Evolutionary conservation across 2,113 vertebrate genomes (phyloP), one percentile per base, ranked within the genome.

Genomic region (Nibea coibor): DNA sequence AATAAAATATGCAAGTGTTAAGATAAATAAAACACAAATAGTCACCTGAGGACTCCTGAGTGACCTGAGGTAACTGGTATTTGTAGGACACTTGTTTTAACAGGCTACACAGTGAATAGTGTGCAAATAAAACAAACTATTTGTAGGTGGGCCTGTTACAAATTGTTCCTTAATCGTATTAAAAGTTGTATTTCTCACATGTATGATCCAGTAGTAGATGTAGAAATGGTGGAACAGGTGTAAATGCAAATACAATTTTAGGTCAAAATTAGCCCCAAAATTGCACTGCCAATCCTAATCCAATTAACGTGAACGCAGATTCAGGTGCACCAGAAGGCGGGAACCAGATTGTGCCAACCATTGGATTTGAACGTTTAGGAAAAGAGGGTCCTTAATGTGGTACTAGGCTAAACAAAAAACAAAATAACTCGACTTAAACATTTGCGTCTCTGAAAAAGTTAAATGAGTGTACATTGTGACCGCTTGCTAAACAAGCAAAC

Each of bases 381-480:
- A 43, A 43, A 43, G 12, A 43, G 42, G 42, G 11, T 2, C 39
- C 24, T 28, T 4, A 4, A 42, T 42, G 58, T 64, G 19, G 22
- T 54, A n/a, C 26, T 19, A 43, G 48, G 10, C 28, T 76, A 28
- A 61, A 61, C 9, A 35, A 63, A 68, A 35, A 61, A 62, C 5
- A 24, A 70, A 68, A 57, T 24, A 16, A 42, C 31, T 39, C 19
- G 3, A 48, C 22, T 31, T 53, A 54, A 56, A 54, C 16, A 24
- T 56, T 65, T 22, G 10, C 15, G 24, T 20, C 22, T 22, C 24
- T 26, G 24, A 26, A 19, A 31, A 19, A 22, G 22, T 45, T 53
- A 71, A 56, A 28, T 47, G 24, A 71, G 16, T 28, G 43, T 19
- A 72, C 56, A 43, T 39, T 83, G 20, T 22, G 20, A 62, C 12